Percentiles rank a stretch among this genome's conserved stretches.
Conservation (phyloP, 2,797 vertebrate species). For the Chrosomus eos region DNA sequence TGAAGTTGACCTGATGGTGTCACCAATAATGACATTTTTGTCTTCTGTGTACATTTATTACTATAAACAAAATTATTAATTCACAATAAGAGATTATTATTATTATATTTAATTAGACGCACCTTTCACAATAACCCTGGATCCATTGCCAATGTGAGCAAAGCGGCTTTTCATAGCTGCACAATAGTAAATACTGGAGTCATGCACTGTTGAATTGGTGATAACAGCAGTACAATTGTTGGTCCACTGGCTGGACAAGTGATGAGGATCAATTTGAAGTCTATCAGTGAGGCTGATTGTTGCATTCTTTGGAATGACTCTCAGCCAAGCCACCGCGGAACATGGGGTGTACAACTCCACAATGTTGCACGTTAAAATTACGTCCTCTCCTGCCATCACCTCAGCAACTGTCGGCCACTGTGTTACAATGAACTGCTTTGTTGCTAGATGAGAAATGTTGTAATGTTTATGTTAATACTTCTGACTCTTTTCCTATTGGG, state of each 20-base stretch:
- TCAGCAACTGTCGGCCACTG: slow-evolving; percentile 41
- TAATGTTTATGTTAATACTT: neutral
- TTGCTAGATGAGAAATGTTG: neutral
- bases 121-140: slow-evolving; percentile 50
- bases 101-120: neutral
- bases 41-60: neutral
- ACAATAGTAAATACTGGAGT: slow-evolving; percentile 52
- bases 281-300: slow-evolving; percentile 20
- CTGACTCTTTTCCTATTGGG: neutral
- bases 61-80: neutral
- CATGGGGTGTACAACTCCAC: slow-evolving; percentile 33
- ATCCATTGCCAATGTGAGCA: slow-evolving; percentile 52
- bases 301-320: neutral
- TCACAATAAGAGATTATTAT: neutral
- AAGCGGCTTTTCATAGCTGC: slow-evolving; percentile 35
- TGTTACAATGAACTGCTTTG: slow-evolving; percentile 31
- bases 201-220: slow-evolving; percentile 15
- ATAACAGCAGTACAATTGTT: slow-evolving; percentile 29
- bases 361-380: slow-evolving; percentile 37
- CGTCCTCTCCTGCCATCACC: slow-evolving; percentile 23
- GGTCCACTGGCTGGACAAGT: neutral
- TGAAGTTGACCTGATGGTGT: neutral
- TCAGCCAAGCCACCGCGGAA: slow-evolving; percentile 48
- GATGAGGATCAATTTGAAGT: slow-evolving; percentile 1
- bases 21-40: neutral